A percentile compares a stretch with the other conserved stretches of the same genome.
phyloP scores from a whole-genome alignment of 2,113 vertebrate genomes.

The Geococcyx californianus region DNA sequence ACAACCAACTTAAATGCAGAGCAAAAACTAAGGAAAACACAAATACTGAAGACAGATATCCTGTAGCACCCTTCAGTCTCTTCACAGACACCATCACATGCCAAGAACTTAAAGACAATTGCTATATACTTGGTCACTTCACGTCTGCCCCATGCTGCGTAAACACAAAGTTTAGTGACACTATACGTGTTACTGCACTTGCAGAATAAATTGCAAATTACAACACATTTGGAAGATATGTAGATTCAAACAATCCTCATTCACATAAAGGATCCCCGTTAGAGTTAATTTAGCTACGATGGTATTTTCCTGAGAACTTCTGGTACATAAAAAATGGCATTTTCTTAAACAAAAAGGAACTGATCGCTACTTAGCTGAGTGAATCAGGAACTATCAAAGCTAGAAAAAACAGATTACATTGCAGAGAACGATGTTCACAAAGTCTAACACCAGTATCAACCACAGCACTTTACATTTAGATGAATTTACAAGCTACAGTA shows the following conservation, averaged over 20 bases:
- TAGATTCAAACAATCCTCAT: not conserved
- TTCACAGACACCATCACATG: not conserved
- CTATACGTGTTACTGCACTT: not conserved
- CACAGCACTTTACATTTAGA: not conserved
- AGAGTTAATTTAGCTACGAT: not conserved
- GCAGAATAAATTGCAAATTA: not conserved
- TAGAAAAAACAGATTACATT: not conserved
- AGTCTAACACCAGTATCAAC: not conserved
- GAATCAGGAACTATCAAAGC: not conserved
- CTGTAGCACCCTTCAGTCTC: not conserved
- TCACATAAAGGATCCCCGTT: not conserved
- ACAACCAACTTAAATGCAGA: not conserved
- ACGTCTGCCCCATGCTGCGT: not conserved
- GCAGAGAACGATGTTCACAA: not conserved
- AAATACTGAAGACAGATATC: not conserved
- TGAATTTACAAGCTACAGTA: conserved; percentile 1
- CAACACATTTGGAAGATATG: not conserved
- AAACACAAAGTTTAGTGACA: not conserved
- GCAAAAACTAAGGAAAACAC: not conserved
- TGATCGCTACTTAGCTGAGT: not conserved
- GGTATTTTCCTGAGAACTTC: not conserved
- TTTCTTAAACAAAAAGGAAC: not conserved
- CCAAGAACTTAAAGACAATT: not conserved
- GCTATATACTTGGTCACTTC: not conserved
- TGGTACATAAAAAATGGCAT: not conserved